A percentile compares a stretch with the other conserved stretches of the same genome.
phyloP scores from a whole-genome alignment of 2,888 invertebrate species.

The Acrobasis repandana region DNA sequence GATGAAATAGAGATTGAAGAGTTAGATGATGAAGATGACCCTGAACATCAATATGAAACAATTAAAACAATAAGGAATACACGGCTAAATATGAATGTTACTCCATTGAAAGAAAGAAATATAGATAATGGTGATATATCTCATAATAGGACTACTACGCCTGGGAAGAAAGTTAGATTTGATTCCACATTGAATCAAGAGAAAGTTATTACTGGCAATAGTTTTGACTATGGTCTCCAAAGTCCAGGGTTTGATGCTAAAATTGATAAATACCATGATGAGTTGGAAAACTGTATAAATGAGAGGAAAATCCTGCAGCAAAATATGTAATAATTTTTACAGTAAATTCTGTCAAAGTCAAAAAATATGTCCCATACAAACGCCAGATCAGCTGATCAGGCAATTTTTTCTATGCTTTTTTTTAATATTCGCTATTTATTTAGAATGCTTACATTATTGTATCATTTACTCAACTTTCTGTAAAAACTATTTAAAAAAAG shows the following conservation, averaged over 20 bases:
- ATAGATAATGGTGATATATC: slow-evolving; percentile 56
- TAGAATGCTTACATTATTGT: too few species aligned
- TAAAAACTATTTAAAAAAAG: too few species aligned
- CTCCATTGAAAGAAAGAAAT: slow-evolving; percentile 61
- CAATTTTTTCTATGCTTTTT: too few species aligned
- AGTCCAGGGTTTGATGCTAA: slow-evolving; percentile 75
- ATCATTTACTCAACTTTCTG: too few species aligned
- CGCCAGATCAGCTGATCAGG: too few species aligned
- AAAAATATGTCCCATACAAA: too few species aligned
- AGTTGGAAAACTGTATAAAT: slow-evolving; percentile 78
- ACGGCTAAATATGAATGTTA: slow-evolving; percentile 69
- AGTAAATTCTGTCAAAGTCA: too few species aligned
- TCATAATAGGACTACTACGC: slow-evolving; percentile 60
- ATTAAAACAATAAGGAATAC: slow-evolving; percentile 73
- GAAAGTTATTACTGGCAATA: slow-evolving; percentile 76
- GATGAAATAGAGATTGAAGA: slow-evolving; percentile 76
- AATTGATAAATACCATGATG: slow-evolving; percentile 77
- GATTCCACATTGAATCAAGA: slow-evolving; percentile 76
- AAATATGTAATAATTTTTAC: slow-evolving; percentile 56
- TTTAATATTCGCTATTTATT: too few species aligned
- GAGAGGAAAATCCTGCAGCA: slow-evolving; percentile 75
- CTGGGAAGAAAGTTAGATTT: slow-evolving; percentile 74
- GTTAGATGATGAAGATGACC: slow-evolving; percentile 50
- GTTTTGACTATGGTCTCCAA: slow-evolving; percentile 70
- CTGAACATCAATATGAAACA: slow-evolving; percentile 70